Evolutionary conservation across 2,113 vertebrate genomes (phyloP), one percentile per base, ranked within the genome.

Genomic region (Clarias magur): DNA sequence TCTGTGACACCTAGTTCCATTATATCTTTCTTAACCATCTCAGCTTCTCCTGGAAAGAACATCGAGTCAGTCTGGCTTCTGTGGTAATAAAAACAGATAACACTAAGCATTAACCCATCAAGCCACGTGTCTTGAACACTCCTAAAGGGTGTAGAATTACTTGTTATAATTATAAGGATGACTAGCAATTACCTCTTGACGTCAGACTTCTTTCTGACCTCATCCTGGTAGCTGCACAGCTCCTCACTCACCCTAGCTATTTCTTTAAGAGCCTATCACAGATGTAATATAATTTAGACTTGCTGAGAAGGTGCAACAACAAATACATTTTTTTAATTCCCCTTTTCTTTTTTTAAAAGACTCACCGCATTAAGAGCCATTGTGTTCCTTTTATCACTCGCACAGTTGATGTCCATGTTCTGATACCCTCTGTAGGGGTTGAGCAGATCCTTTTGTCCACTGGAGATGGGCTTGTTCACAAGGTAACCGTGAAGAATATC

Each of bases 191-290:
- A 99, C 98, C 97, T 96, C 94, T 92, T 95, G 48, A 93, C 90
- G 86, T 94, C 94, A 90, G 95, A 94, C 90, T 91, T 96, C 92
- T 94, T 96, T 90, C 91, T 94, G 89, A 98, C 97, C 95, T 98
- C 96, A 90, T 99, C 96, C 95, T 99, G 98, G 93, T 98, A 99
- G 95, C 95, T 98, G 92, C 97, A 98, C 80, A 99, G 94, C 91
- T 99, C 98, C 94, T 99, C 96, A 91, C 98, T 99, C 68, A 99
- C 97, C 94, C 94, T 96, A 63, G 97, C 97, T 88, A 99, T 98
- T 96, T 99, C 98, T 92, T 96, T 97, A 87, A 99, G 96, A 92
- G 98, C 98, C 98, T 99, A 90, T 87, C 15, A 93, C 65, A 89
- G 25, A 78, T 27, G 89, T 19, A 78, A 86, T 34, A 42, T 63